Percentiles rank a stretch among this genome's conserved stretches.
Evolutionary conservation across 2,888 invertebrate genomes (phyloP).

Genomic region (Platycheirus rosarum): DNA sequence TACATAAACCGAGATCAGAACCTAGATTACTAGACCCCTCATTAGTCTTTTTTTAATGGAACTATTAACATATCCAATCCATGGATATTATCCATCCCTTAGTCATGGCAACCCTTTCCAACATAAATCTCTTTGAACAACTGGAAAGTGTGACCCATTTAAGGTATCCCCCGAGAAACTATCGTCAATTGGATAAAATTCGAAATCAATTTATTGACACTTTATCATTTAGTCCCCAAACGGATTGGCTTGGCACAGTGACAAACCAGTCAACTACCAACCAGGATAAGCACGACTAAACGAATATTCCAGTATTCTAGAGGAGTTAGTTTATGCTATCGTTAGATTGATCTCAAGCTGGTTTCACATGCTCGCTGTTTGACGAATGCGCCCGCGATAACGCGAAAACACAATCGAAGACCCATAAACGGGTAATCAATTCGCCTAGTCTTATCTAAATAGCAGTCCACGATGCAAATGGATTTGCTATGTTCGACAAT

Average conservation of each 20-base stretch:
- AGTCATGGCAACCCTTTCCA: constrained; percentile 39
- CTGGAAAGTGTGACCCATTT: constrained; percentile 42
- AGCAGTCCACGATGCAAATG: constrained; percentile 66
- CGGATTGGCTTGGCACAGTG: not conserved
- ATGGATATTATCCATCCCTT: no score
- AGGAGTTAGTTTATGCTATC: constrained; percentile 41
- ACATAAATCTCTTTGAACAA: not conserved
- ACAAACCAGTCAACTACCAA: constrained; percentile 26
- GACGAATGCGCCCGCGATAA: constrained; percentile 66
- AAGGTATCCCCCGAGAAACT: constrained; percentile 14
- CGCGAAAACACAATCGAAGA: constrained; percentile 62
- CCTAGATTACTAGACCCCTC: no score
- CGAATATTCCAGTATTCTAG: constrained; percentile 5
- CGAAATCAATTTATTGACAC: constrained; percentile 60
- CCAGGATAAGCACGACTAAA: no score
- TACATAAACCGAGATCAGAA: no score
- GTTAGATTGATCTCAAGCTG: constrained; percentile 48
- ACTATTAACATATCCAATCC: no score
- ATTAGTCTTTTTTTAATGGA: no score
- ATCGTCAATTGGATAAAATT: constrained; percentile 46
- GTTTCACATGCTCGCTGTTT: constrained; percentile 64
- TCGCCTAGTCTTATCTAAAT: constrained; percentile 69
- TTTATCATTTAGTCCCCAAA: constrained; percentile 6
- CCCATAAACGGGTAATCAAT: constrained; percentile 72
- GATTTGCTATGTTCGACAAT: constrained; percentile 70